These are phyloP conservation scores for Drosophila atripex DNA, from an alignment of 2,888 invertebrate genomes.

Conservation along the genomic window DNA sequence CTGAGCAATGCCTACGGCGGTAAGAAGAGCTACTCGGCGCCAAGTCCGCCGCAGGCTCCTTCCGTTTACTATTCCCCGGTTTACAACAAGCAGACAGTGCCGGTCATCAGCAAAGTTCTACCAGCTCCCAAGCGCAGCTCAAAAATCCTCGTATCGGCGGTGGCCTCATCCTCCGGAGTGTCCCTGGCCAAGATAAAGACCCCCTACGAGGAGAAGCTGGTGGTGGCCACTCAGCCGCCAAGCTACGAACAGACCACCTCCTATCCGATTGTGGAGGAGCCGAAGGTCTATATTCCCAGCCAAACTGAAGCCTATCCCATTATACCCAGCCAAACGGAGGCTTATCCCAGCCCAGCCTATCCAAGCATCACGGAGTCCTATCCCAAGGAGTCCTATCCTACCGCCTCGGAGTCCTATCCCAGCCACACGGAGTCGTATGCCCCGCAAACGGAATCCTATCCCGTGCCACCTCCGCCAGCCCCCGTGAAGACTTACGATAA, in stretches of 20 bases:
- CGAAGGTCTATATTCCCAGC: slow-evolving; percentile 11
- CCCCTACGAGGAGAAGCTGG: slow-evolving; percentile 55
- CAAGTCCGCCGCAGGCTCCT: slow-evolving; percentile 27
- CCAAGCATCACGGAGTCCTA: slow-evolving; percentile 33
- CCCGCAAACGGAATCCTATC: slow-evolving; percentile 39
- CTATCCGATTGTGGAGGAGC: slow-evolving; percentile 44
- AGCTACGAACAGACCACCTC: slow-evolving; percentile 56
- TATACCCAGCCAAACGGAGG: slow-evolving; percentile 29
- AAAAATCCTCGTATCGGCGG: slow-evolving; percentile 49
- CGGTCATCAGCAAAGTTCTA: slow-evolving; percentile 34
- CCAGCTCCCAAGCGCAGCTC: slow-evolving; percentile 5
- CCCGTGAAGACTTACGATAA: slow-evolving; percentile 50
- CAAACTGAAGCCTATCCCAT: slow-evolving; percentile 44
- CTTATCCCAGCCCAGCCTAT: slow-evolving; percentile 41
- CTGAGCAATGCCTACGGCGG: slow-evolving; percentile 59
- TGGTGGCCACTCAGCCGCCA: slow-evolving; percentile 58
- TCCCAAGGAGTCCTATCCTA: slow-evolving; percentile 45
- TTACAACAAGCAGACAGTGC: slow-evolving; percentile 29
- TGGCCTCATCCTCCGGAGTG: slow-evolving; percentile 22
- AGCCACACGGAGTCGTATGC: slow-evolving; percentile 33
- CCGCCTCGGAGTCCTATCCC: slow-evolving; percentile 47
- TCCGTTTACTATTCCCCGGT: slow-evolving; percentile 45
- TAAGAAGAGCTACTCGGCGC: slow-evolving; percentile 49
- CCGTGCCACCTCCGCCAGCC: slow-evolving; percentile 28
- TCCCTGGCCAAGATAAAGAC: slow-evolving; percentile 63